A percentile compares a stretch with the other conserved stretches of the same genome.
These are phyloP conservation scores for Grus americana DNA, from an alignment of 2,113 vertebrate genomes.

Conservation along the genomic window DNA sequence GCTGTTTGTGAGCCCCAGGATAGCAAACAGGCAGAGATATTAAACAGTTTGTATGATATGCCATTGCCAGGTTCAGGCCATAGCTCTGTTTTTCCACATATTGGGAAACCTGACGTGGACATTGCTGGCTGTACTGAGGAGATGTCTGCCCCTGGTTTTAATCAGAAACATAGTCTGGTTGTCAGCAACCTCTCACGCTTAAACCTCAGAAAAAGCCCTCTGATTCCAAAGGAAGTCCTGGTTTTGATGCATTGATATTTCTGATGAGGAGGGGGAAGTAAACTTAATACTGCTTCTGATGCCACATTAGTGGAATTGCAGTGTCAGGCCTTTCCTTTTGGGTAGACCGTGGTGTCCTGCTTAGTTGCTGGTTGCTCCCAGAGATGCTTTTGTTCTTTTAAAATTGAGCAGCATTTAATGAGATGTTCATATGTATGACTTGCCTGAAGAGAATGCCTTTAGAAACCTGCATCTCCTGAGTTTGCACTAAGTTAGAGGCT, in stretches of 20 bases:
- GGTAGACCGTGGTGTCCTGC: background rate
- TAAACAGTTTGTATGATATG: background rate
- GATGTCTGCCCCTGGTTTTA: background rate
- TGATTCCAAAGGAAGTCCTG: background rate
- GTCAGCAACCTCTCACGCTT: background rate
- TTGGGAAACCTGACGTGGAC: background rate
- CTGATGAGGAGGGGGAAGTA: background rate
- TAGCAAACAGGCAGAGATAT: background rate
- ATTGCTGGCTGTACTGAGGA: background rate
- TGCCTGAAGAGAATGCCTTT: background rate
- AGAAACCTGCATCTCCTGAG: background rate
- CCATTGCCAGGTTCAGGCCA: background rate
- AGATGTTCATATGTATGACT: background rate
- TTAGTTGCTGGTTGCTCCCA: background rate
- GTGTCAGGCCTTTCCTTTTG: background rate
- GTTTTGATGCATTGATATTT: background rate
- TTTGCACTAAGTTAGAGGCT: background rate
- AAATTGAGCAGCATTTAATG: background rate
- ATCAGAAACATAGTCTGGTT: background rate
- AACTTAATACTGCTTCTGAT: background rate
- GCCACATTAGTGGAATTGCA: background rate
- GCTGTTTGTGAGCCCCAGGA: background rate
- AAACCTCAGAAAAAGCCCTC: background rate
- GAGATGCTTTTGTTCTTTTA: background rate
- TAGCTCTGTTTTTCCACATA: background rate